Conservation (phyloP, 2,888 invertebrate genomes). For the Calliopum simillimum region DNA sequence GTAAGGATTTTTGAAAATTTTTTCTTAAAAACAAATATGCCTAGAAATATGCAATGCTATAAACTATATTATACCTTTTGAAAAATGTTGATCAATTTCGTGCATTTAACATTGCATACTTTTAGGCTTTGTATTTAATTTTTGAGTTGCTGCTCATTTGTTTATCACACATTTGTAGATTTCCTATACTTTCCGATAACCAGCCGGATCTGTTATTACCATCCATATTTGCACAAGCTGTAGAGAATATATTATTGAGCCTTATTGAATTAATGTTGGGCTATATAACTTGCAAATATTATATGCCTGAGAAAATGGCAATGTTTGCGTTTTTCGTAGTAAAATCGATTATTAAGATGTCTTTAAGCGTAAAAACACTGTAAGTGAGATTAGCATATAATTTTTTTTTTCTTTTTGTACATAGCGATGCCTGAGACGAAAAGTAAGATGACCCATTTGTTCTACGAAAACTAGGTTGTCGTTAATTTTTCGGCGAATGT, state of each 20-base stretch:
- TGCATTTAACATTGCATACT: no score
- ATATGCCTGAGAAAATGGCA: conserved; percentile 49
- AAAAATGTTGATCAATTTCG: no score
- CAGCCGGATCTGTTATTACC: conserved; percentile 60
- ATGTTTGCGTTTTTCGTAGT: conserved; percentile 53
- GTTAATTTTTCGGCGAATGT: no score
- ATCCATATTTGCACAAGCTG: conserved; percentile 54
- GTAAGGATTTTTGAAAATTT: conserved; percentile 50
- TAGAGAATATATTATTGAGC: conserved; percentile 56
- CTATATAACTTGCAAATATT: conserved; percentile 51
- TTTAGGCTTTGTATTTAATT: no score
- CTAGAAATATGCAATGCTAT: no score
- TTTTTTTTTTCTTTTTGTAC: not conserved
- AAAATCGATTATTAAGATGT: conserved; percentile 52
- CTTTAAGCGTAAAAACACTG: conserved; percentile 51
- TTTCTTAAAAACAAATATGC: no score
- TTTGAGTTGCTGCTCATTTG: no score
- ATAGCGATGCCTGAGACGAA: no score
- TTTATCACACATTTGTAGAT: conserved; percentile 52
- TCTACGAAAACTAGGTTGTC: no score
- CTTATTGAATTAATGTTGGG: conserved; percentile 56
- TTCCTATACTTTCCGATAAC: conserved; percentile 59
- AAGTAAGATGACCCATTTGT: no score
- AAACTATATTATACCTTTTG: no score
- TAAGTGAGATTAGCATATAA: conserved; percentile 42